Base-by-base conservation (phyloP, 2,113 vertebrate species). In the Colius striatus region DNA sequence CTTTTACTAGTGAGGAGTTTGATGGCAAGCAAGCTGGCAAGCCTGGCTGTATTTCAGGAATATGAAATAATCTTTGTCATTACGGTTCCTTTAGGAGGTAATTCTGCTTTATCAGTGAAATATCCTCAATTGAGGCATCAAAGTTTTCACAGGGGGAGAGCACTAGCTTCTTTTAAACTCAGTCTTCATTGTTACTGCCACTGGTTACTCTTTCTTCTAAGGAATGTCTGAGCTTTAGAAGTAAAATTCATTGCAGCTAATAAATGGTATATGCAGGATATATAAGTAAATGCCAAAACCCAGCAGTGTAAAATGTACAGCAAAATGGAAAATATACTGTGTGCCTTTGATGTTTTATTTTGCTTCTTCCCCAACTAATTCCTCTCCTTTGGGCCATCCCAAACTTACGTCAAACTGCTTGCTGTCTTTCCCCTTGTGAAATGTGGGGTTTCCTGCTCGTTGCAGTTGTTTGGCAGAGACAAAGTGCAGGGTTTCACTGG, bases 401-500 rank as follows among this genome's bases (percentile, higher is more conserved):
- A 90, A 13, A 32, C 45, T 63, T 3, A 6, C 5, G 16, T 27
- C 26, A 4, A n/a, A 34, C 62, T 4, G 19, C 51, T 61, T 17
- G n/a, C 30, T 16, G 36, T 16, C 5, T 57, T 79, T 36, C 22
- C 43, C 48, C 12, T 2, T 2, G 32, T 34, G 38, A 13, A 22
- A 8, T 2, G 10, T 11, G 45, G 38, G 14, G 6, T 6, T 60
- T 66, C n/a, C 65, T 87, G 71, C 36, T 32, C 6, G 1, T 12
- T 16, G 32, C 11, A 7, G n/a, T 63, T 3, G 1, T 11, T 38
- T 41, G 2, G 1, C 60, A 10, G 54, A 13, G n/a, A 41, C 58
- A 34, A n/a, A 9, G 20, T 5, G 7, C 20, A 3, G 27, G n/a
- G 36, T 30, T 48, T 47, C 6, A 25, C 67, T 41, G n/a, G 16